Conservation (phyloP, 2,888 invertebrate species). For the Platycheirus albimanus region DNA sequence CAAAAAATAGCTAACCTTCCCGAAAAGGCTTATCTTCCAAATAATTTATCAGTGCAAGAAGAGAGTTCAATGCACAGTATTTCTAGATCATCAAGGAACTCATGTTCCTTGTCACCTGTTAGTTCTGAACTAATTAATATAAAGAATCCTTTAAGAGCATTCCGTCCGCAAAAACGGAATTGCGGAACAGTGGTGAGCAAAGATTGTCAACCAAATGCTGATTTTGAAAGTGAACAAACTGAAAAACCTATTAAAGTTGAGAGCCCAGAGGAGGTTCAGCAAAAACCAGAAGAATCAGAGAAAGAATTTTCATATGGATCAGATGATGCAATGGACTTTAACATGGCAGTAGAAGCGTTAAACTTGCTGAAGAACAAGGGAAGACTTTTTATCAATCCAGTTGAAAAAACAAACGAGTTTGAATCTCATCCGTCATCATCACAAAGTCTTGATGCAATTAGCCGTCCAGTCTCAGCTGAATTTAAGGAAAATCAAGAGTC, state of each 20-base stretch:
- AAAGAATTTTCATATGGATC: background rate
- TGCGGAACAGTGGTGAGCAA: background rate
- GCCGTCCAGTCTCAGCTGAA: background rate
- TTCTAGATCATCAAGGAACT: background rate
- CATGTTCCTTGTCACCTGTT: background rate
- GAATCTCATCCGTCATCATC: background rate
- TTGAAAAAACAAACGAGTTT: background rate
- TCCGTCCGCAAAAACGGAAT: background rate
- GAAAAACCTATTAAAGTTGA: background rate
- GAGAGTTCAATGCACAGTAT: background rate
- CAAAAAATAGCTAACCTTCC: background rate
- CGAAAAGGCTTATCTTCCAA: background rate
- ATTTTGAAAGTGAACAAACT: no score
- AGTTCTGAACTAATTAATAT: background rate
- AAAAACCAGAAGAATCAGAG: no score
- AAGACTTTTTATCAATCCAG: background rate
- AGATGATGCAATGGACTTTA: constrained; percentile 16
- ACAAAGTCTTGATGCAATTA: background rate
- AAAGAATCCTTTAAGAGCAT: background rate
- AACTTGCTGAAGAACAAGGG: constrained; percentile 20
- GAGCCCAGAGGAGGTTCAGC: background rate
- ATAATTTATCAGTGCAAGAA: background rate
- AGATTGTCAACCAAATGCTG: background rate
- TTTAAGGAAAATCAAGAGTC: background rate
- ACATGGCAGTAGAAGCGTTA: constrained; percentile 45